A percentile compares a stretch with the other conserved stretches of the same genome.
phyloP scores from a whole-genome alignment of 1,140 invertebrate species.

The Intoshia linei region DNA sequence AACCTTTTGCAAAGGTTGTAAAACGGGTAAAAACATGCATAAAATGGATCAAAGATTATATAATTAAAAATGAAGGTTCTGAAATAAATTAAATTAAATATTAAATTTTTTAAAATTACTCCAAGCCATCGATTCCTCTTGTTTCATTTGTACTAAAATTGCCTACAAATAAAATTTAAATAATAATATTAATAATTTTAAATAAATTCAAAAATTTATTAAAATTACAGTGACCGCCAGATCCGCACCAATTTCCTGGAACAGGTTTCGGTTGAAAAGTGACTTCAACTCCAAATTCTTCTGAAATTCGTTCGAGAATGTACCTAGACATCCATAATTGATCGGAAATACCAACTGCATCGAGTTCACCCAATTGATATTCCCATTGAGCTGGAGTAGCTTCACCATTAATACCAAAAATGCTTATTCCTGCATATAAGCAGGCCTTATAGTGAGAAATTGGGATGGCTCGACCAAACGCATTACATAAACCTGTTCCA shows the following conservation, averaged over 20 bases:
- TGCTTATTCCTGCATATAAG: slow-evolving; percentile 52
- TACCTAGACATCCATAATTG: slow-evolving; percentile 52
- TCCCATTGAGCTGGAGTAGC: slow-evolving; percentile 47
- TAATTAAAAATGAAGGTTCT: too few species aligned
- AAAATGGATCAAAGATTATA: too few species aligned
- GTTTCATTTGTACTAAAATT: too few species aligned
- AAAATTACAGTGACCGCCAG: slow-evolving; percentile 55
- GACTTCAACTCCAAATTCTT: slow-evolving; percentile 56
- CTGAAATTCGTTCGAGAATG: slow-evolving; percentile 45
- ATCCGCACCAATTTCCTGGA: slow-evolving; percentile 51
- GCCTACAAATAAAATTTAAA: too few species aligned
- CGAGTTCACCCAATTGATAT: slow-evolving; percentile 6
- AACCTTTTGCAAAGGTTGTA: too few species aligned
- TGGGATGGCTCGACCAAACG: slow-evolving; percentile 31
- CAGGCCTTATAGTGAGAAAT: slow-evolving; percentile 38
- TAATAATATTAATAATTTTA: too few species aligned
- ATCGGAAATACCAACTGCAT: slow-evolving; percentile 45
- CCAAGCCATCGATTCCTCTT: too few species aligned
- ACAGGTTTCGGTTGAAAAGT: slow-evolving; percentile 56
- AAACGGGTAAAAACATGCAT: too few species aligned
- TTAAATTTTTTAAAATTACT: too few species aligned
- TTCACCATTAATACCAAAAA: slow-evolving; percentile 62
- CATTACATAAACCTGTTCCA: slow-evolving; percentile 63
- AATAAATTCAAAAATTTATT: too few species aligned
- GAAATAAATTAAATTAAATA: too few species aligned